These are phyloP conservation scores for Armadillidium nasatum DNA, from an alignment of 1,140 invertebrate species.

Conservation along the genomic window DNA sequence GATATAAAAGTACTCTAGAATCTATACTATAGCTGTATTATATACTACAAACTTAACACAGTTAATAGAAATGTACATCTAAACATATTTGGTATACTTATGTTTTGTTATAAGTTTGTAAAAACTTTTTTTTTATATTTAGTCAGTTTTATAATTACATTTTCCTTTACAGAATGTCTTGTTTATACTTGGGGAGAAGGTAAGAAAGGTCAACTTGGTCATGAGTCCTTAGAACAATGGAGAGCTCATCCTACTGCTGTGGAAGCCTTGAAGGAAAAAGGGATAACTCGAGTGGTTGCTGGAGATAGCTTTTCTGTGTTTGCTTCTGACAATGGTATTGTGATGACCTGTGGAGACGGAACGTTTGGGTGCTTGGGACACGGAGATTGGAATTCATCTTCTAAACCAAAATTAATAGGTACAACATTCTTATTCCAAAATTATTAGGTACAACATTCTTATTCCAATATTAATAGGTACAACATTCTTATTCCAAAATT, in stretches of 20 bases:
- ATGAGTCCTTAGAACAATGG: constrained; percentile 56
- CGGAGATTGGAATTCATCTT: constrained; percentile 57
- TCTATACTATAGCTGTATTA: no score
- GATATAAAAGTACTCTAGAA: no score
- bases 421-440: background rate
- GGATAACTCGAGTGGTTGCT: constrained; percentile 57
- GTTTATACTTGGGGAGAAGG: constrained; percentile 70
- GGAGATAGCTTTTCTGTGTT: constrained; percentile 59
- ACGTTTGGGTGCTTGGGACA: constrained; percentile 61
- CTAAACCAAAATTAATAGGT: constrained; percentile 61
- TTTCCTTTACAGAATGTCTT: constrained; percentile 56
- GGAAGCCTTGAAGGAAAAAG: constrained; percentile 59
- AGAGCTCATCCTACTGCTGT: constrained; percentile 57
- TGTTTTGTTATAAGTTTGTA: no score
- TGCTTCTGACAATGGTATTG: constrained; percentile 63
- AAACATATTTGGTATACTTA: no score
- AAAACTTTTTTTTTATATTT: no score
- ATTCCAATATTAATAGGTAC: no score
- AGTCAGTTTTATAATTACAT: background rate
- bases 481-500: no score
- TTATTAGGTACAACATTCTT: no score
- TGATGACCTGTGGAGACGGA: constrained; percentile 67
- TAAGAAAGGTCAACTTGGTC: constrained; percentile 63
- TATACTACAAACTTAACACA: no score
- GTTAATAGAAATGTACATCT: no score